A percentile compares a stretch with the other conserved stretches of the same genome.
These are phyloP conservation scores for Tyto alba DNA, from an alignment of 2,113 vertebrate species.

Conservation along the genomic window DNA sequence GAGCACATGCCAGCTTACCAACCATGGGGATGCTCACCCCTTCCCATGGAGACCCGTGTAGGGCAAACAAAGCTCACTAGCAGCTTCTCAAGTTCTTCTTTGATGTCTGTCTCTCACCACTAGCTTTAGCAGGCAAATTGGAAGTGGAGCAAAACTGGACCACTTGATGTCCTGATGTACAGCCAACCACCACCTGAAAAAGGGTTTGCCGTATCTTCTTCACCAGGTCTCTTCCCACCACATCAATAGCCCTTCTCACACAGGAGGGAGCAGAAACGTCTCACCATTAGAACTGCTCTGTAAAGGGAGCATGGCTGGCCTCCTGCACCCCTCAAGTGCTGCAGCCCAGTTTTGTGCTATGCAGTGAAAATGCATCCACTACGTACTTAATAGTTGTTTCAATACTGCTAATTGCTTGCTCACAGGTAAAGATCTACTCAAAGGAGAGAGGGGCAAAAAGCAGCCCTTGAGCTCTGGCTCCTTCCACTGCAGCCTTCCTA, in stretches of 20 bases:
- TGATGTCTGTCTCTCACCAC: not conserved
- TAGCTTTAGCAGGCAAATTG: not conserved
- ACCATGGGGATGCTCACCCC: not conserved
- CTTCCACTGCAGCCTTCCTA: not conserved
- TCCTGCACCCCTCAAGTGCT: not conserved
- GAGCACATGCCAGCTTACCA: not conserved
- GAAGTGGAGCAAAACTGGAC: not conserved
- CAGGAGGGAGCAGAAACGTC: not conserved
- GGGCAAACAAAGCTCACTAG: not conserved
- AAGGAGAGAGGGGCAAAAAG: not conserved
- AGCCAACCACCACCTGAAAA: not conserved
- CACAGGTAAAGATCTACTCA: not conserved
- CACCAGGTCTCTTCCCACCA: not conserved
- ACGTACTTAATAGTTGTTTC: not conserved
- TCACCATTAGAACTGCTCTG: not conserved
- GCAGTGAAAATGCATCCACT: not conserved
- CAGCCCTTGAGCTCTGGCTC: accelerated
- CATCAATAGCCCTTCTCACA: not conserved
- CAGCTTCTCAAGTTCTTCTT: not conserved
- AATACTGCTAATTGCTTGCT: not conserved
- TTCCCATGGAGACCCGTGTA: not conserved
- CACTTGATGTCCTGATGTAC: not conserved
- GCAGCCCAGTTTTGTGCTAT: not conserved
- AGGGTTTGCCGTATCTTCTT: not conserved
- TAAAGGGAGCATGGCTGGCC: not conserved